Conservation (phyloP, 2,888 invertebrate genomes). For the Cerastis leucographa region DNA sequence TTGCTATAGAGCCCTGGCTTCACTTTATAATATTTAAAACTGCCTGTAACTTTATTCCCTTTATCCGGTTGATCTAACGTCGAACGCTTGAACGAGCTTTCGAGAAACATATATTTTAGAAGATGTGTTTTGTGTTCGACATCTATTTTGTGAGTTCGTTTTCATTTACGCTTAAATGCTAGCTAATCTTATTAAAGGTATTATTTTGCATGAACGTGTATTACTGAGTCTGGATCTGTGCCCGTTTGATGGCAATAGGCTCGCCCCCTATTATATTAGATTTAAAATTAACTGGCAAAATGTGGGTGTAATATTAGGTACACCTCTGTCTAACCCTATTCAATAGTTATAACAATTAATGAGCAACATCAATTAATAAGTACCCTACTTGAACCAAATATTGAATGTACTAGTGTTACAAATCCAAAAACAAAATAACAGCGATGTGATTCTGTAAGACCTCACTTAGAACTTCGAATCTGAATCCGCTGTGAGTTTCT, state of each 20-base stretch:
- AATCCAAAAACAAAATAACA: not conserved
- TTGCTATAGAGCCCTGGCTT: not conserved
- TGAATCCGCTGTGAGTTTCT: too few species aligned
- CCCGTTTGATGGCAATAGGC: too few species aligned
- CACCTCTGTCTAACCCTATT: too few species aligned
- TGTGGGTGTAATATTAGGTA: too few species aligned
- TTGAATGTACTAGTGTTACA: not conserved
- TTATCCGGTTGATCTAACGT: constrained; percentile 14
- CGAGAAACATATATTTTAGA: constrained; percentile 5
- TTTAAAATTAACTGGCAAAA: too few species aligned
- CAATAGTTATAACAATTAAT: too few species aligned
- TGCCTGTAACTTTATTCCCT: not conserved
- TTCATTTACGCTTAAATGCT: not conserved
- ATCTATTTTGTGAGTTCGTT: not conserved
- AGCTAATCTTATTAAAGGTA: not conserved
- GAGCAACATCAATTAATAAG: not conserved
- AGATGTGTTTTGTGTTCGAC: not conserved
- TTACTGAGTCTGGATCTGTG: not conserved
- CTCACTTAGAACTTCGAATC: too few species aligned
- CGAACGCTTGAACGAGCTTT: constrained; percentile 3
- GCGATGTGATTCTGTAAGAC: too few species aligned
- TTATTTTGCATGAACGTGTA: not conserved
- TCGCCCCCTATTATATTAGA: too few species aligned
- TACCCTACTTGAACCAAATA: not conserved
- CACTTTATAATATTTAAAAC: constrained; percentile 9